phyloP scores from a whole-genome alignment of 2,113 vertebrate species.

The Prietella phreatophila region DNA sequence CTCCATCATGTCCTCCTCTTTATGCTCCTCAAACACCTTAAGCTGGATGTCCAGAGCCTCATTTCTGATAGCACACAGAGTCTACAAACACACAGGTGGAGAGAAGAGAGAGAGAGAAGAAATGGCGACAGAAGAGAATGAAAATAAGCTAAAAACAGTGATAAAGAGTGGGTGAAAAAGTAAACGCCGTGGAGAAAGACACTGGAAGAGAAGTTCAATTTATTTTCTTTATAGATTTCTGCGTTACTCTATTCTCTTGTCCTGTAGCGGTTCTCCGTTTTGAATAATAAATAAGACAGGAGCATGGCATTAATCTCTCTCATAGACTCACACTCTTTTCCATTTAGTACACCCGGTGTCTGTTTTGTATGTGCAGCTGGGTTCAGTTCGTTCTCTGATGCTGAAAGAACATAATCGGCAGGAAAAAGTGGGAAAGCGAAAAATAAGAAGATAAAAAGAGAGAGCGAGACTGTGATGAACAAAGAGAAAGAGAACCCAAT shows the following conservation, averaged over 20 bases:
- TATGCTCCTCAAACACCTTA: conserved; percentile 95
- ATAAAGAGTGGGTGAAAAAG: neutral
- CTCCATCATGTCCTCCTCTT: conserved; percentile 95
- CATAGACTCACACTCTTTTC: conserved; percentile 36
- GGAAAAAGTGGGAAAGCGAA: conserved; percentile 28
- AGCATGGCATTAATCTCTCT: conserved; percentile 42
- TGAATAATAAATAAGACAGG: conserved; percentile 55
- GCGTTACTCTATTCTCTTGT: conserved; percentile 23
- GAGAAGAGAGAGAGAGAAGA: neutral
- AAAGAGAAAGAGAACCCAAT: conserved; percentile 55
- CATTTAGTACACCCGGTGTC: conserved; percentile 34
- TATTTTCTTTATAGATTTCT: conserved; percentile 22
- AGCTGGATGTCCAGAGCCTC: conserved; percentile 96
- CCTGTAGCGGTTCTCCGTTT: conserved; percentile 36
- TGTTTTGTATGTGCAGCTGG: conserved; percentile 39
- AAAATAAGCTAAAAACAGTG: conserved; percentile 18
- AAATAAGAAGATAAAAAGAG: neutral
- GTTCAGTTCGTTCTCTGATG: conserved; percentile 26
- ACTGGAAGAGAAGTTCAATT: conserved; percentile 33
- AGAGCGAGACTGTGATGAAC: neutral
- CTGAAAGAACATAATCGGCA: conserved; percentile 41
- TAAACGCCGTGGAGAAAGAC: neutral
- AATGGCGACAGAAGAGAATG: conserved; percentile 5
- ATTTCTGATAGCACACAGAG: conserved; percentile 76
- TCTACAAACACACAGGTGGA: conserved; percentile 51